phyloP scores from a whole-genome alignment of 2,113 vertebrate species.

The Tursiops truncatus region DNA sequence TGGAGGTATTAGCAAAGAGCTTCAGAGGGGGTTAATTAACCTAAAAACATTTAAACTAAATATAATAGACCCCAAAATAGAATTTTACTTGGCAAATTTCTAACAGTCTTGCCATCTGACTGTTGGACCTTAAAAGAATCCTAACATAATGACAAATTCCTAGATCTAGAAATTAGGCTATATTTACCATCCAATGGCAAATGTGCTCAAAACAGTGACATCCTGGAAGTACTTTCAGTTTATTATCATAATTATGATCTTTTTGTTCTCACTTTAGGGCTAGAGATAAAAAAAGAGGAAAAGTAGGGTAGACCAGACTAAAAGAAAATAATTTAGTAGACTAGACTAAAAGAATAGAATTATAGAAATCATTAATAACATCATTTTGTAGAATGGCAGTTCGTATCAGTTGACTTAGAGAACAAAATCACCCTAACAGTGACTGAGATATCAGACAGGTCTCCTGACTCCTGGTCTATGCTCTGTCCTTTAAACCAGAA shows the following conservation, averaged over 20 bases:
- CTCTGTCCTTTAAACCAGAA: neutral
- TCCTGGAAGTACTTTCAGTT: neutral
- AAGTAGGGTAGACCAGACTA: neutral
- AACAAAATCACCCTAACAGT: neutral
- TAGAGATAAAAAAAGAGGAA: neutral
- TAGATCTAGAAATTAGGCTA: neutral
- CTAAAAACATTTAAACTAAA: neutral
- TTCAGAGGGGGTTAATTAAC: neutral
- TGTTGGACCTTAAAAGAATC: neutral
- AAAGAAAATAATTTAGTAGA: too few relatives aligned
- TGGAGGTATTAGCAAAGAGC: neutral
- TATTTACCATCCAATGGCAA: neutral
- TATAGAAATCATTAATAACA: neutral
- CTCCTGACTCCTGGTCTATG: neutral
- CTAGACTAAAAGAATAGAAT: neutral
- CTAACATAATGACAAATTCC: neutral
- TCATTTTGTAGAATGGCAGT: neutral
- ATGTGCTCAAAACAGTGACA: neutral
- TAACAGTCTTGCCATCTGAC: neutral
- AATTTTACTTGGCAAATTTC: neutral
- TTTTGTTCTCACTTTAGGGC: neutral
- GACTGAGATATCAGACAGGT: neutral
- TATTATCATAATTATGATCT: neutral
- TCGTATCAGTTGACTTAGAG: neutral
- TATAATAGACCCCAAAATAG: neutral